phyloP scores from a whole-genome alignment of 2,797 vertebrate genomes.

The Acanthis flammea region DNA sequence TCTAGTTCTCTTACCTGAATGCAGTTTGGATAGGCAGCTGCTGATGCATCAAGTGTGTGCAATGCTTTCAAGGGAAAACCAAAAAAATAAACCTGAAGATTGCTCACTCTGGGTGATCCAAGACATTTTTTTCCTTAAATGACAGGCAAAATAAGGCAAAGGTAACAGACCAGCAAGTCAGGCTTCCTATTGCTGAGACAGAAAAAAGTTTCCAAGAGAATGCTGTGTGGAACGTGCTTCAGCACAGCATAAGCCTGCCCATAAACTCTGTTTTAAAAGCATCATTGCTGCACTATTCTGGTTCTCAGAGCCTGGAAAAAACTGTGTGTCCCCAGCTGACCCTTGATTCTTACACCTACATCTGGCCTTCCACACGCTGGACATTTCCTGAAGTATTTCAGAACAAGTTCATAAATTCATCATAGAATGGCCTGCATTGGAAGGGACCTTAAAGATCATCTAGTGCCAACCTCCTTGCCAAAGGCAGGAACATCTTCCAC shows the following conservation, averaged over 20 bases:
- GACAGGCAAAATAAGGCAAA: not conserved
- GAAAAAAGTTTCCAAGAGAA: not conserved
- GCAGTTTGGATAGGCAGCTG: not conserved
- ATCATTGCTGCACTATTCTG: rapidly evolving
- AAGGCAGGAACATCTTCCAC: not conserved
- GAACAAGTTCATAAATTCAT: not conserved
- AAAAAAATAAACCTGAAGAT: not conserved
- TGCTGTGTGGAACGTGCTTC: not conserved
- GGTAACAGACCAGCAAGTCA: not conserved
- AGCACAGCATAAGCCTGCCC: not conserved
- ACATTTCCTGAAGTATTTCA: not conserved
- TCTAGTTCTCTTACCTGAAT: not conserved
- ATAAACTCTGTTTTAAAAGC: not conserved
- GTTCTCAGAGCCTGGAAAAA: not conserved
- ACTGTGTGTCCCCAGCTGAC: not conserved
- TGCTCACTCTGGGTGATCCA: not conserved
- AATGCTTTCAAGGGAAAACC: not conserved
- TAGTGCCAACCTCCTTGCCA: not conserved
- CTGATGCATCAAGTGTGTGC: not conserved
- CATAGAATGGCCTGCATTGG: not conserved
- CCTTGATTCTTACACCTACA: not conserved
- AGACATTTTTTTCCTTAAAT: not conserved
- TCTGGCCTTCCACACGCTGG: not conserved
- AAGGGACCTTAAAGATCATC: not conserved
- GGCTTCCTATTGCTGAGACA: not conserved